Percentiles rank a stretch among this genome's conserved stretches.
These are phyloP conservation scores for Coccyzus lansbergi DNA, from an alignment of 2,797 vertebrate species.

Conservation along the genomic window DNA sequence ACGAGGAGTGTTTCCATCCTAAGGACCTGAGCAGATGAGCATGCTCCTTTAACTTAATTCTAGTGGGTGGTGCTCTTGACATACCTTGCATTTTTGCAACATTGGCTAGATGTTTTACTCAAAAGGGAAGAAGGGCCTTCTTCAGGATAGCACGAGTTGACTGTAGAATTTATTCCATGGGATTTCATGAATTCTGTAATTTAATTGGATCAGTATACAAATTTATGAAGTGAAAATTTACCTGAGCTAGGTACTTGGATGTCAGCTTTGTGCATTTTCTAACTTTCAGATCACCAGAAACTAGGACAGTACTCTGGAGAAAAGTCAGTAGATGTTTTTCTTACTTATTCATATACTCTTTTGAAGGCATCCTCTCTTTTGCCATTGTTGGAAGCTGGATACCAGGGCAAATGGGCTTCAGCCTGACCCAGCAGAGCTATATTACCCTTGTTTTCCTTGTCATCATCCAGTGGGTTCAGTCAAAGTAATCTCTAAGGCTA, in stretches of 20 bases:
- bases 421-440: not conserved
- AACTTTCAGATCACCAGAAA: not conserved
- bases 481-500: not conserved
- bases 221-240: not conserved
- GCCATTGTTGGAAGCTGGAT: not conserved
- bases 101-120: not conserved
- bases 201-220: not conserved
- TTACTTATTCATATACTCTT: not conserved
- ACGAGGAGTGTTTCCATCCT: slow-evolving; percentile 4
- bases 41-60: slow-evolving; percentile 39
- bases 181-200: not conserved
- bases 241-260: not conserved
- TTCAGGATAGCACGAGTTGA: not conserved
- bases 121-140: not conserved
- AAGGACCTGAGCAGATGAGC: slow-evolving; percentile 1
- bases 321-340: not conserved
- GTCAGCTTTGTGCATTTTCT: not conserved
- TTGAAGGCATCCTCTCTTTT: not conserved
- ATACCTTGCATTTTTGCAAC: slow-evolving; percentile 4
- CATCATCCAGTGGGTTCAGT: not conserved
- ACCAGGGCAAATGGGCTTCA: not conserved
- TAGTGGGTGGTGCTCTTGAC: slow-evolving; percentile 16
- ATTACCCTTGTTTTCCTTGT: not conserved
- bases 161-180: not conserved
- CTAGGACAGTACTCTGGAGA: not conserved